A percentile compares a stretch with the other conserved stretches of the same genome.
Evolutionary conservation across 2,888 invertebrate species (phyloP).

Genomic region (Pseudococcus jackbeardsleyi): DNA sequence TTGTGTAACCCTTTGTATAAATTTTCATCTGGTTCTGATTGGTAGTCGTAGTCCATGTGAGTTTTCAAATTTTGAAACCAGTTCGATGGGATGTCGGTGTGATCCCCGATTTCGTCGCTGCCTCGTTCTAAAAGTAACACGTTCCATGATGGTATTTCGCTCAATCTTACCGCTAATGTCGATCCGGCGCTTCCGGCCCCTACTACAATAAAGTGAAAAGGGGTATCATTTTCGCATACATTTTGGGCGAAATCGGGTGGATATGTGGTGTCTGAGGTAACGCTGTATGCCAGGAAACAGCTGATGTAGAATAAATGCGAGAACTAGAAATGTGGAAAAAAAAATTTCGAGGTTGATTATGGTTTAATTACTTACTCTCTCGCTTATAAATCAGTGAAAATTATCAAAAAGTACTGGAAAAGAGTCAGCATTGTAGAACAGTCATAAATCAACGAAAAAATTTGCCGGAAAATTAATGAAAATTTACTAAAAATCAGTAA

Average conservation of each 20-base stretch:
- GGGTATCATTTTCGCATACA: slow-evolving; percentile 19
- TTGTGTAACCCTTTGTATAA: slow-evolving; percentile 31
- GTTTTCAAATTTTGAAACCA: slow-evolving; percentile 65
- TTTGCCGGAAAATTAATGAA: no score
- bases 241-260: neutral
- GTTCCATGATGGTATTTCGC: slow-evolving; percentile 71
- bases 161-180: slow-evolving; percentile 72
- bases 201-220: slow-evolving; percentile 68
- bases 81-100: slow-evolving; percentile 71
- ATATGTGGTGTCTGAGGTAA: neutral
- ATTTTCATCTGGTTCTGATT: slow-evolving; percentile 38
- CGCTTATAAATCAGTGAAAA: no score
- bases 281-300: neutral
- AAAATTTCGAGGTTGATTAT: neutral
- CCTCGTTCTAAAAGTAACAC: slow-evolving; percentile 74
- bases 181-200: slow-evolving; percentile 73
- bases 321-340: neutral
- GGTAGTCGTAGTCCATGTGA: slow-evolving; percentile 22
- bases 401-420: no score
- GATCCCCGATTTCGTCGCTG: slow-evolving; percentile 70
- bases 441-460: no score
- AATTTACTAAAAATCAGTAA: no score
- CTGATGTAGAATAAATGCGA: neutral
- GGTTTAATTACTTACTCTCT: neutral
- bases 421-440: no score